A percentile compares a stretch with the other conserved stretches of the same genome.
These are phyloP conservation scores for Platypus cylindrus DNA, from an alignment of 2,888 invertebrate species.

Conservation along the genomic window DNA sequence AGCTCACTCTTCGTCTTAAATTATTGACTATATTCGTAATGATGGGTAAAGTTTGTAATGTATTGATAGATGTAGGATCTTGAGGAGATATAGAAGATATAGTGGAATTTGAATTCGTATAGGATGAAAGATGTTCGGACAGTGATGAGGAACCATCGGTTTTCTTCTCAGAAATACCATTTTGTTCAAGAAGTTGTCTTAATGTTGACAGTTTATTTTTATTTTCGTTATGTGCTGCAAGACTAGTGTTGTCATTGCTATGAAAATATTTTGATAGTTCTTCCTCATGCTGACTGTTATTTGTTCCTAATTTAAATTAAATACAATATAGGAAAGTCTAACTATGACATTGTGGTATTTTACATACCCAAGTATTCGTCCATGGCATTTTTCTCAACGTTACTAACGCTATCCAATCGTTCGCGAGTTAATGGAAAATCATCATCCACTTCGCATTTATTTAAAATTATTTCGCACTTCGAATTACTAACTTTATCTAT, in stretches of 20 bases:
- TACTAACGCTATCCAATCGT: conserved; percentile 60
- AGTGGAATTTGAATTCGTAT: conserved; percentile 8
- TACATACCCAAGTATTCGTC: conserved; percentile 60
- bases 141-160: conserved; percentile 6
- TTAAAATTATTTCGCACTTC: conserved; percentile 12
- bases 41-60: conserved; percentile 8
- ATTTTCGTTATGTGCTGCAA: conserved; percentile 25
- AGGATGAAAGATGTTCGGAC: conserved; percentile 4
- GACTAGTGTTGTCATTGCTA: conserved; percentile 23
- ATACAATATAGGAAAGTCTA: too few species aligned
- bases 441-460: conserved; percentile 21
- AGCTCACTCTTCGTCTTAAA: conserved; percentile 41
- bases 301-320: conserved; percentile 39
- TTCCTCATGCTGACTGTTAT: conserved; percentile 68
- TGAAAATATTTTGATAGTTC: conserved; percentile 74
- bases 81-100: conserved; percentile 9
- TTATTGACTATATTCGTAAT: conserved; percentile 12
- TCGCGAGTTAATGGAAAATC: conserved; percentile 39
- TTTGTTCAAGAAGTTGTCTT: conserved; percentile 49
- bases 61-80: conserved; percentile 10
- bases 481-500: conserved; percentile 14
- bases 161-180: conserved; percentile 24
- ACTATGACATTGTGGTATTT: not conserved
- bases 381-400: conserved; percentile 66
- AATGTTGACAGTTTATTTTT: conserved; percentile 56